Percentiles rank a stretch among this genome's conserved stretches.
Conservation (phyloP, 1,140 invertebrate species). For the Bombus confusus region DNA sequence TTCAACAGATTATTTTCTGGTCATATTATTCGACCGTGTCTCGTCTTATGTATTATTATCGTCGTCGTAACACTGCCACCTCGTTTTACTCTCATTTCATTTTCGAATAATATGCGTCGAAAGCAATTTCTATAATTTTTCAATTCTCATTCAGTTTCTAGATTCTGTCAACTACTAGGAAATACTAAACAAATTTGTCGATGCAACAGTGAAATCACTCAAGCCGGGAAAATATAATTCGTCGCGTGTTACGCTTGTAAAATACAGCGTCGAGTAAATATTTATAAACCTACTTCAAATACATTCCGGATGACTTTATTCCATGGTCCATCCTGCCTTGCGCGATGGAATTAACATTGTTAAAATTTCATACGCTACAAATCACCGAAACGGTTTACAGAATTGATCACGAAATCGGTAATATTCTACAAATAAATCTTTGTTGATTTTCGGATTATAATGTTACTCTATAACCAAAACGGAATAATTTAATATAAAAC, state of each 20-base stretch:
- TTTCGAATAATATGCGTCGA: not conserved
- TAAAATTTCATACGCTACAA: no score
- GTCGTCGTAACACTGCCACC: not conserved
- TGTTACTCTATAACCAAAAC: no score
- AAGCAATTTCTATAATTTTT: not conserved
- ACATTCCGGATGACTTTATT: no score
- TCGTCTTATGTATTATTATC: no score
- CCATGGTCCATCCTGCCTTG: no score
- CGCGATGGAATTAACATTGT: no score
- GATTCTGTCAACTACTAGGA: no score
- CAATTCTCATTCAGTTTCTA: not conserved
- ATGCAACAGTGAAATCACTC: not conserved
- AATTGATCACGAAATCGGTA: no score
- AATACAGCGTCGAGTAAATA: not conserved
- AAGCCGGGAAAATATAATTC: not conserved
- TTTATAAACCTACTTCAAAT: not conserved
- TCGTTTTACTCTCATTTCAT: not conserved
- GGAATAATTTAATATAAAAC: no score
- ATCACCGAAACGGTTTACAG: no score
- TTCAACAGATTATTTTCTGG: slow-evolving; percentile 7
- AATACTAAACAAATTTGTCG: not conserved
- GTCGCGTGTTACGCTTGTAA: not conserved
- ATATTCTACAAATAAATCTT: no score
- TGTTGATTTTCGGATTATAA: no score
- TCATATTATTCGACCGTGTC: not conserved